Percentiles rank a stretch among this genome's conserved stretches.
Evolutionary conservation across 92 coral and sea anemone species (phyloP).

Genomic region (Montipora capitata): DNA sequence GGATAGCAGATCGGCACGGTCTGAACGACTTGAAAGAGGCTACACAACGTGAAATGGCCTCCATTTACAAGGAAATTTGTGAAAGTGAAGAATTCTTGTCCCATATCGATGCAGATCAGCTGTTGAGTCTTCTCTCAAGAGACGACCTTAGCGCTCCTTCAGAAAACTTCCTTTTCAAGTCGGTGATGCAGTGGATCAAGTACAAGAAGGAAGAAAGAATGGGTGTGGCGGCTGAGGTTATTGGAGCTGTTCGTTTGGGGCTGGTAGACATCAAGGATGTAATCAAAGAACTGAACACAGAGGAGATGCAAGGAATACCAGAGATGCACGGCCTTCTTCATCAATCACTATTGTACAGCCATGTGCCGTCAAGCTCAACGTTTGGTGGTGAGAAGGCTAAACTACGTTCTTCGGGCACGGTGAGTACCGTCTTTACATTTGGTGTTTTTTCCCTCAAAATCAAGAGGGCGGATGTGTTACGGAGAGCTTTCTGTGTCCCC

Average conservation of each 20-base stretch:
- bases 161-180: conserved; percentile 71
- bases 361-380: background rate
- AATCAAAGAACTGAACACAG: conserved; percentile 6
- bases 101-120: conserved; percentile 40
- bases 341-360: background rate
- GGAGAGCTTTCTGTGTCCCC: no score
- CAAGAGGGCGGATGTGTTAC: no score
- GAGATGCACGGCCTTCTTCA: background rate
- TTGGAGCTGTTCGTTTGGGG: conserved; percentile 74
- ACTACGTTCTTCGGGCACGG: background rate
- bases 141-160: conserved; percentile 80
- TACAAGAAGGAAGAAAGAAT: conserved; percentile 58
- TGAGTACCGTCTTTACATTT: background rate
- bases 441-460: no score
- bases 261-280: conserved; percentile 32
- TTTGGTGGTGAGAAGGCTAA: background rate
- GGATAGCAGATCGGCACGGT: conserved; percentile 10
- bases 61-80: conserved; percentile 56
- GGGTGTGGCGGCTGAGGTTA: conserved; percentile 46
- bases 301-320: conserved; percentile 12
- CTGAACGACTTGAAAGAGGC: conserved; percentile 23
- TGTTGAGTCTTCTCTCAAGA: conserved; percentile 44
- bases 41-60: background rate
- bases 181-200: conserved; percentile 78
- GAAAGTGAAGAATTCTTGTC: conserved; percentile 61